Conservation (phyloP, 2,888 invertebrate species). For the Pollenia amentaria region DNA sequence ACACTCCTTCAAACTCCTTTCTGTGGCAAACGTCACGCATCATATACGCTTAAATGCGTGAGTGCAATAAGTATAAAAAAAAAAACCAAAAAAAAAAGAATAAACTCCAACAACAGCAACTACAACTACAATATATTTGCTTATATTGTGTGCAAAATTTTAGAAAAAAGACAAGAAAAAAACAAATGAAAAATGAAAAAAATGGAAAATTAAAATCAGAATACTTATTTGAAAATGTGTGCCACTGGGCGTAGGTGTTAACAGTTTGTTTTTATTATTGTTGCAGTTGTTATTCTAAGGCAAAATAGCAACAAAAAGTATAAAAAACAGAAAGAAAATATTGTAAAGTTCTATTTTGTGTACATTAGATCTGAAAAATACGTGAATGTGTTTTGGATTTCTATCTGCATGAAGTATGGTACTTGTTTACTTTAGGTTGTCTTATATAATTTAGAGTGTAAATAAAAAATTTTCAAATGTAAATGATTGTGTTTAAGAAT, state of each 20-base stretch:
- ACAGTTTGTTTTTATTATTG: slow-evolving; percentile 64
- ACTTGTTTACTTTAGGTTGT: slow-evolving; percentile 57
- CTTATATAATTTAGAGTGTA: slow-evolving; percentile 55
- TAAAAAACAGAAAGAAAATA: background rate
- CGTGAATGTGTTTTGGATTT: slow-evolving; percentile 17
- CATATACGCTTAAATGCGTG: slow-evolving; percentile 66
- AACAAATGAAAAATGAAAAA: slow-evolving; percentile 21
- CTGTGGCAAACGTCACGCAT: slow-evolving; percentile 48
- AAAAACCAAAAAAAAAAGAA: background rate
- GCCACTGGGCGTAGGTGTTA: slow-evolving; percentile 76
- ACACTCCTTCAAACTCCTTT: slow-evolving; percentile 9
- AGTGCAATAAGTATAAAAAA: slow-evolving; percentile 64
- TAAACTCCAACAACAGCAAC: slow-evolving; percentile 25
- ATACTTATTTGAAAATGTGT: slow-evolving; percentile 71
- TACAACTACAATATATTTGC: slow-evolving; percentile 4
- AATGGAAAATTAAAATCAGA: slow-evolving; percentile 44
- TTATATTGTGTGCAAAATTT: slow-evolving; percentile 34
- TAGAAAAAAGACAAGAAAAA: slow-evolving; percentile 7
- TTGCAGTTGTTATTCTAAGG: slow-evolving; percentile 40
- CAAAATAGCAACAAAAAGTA: slow-evolving; percentile 19
- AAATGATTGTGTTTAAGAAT: background rate
- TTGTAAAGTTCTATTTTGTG: slow-evolving; percentile 28
- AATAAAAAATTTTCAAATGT: slow-evolving; percentile 29
- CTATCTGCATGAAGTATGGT: slow-evolving; percentile 24
- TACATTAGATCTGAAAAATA: slow-evolving; percentile 21